Conservation (phyloP, 2,113 vertebrate species). For the Alosa alosa region DNA sequence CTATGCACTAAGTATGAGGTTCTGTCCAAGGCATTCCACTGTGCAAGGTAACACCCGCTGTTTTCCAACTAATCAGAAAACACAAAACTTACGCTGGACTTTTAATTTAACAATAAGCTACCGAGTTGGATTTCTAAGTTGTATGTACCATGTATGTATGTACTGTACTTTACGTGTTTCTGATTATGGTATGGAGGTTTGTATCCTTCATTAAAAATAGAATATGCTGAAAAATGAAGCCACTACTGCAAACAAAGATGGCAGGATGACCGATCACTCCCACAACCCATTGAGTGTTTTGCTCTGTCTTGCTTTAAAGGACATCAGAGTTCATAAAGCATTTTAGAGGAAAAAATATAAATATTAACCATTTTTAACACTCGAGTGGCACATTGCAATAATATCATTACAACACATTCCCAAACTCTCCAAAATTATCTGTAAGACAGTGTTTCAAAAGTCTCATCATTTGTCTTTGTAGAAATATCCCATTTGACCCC, state of each 20-base stretch:
- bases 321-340: slow-evolving; percentile 33
- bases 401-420: slow-evolving; percentile 32
- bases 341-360: slow-evolving; percentile 45
- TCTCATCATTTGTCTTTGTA: not conserved
- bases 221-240: not conserved
- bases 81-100: not conserved
- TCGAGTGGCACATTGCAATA: slow-evolving; percentile 3
- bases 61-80: not conserved
- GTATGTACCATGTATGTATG: not conserved
- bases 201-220: not conserved
- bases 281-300: slow-evolving; percentile 42
- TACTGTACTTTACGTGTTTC: not conserved
- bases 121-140: not conserved
- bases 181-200: not conserved
- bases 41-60: not conserved
- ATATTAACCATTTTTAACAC: slow-evolving; percentile 32
- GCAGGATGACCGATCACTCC: slow-evolving; percentile 12
- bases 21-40: too few relatives aligned
- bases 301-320: slow-evolving; percentile 44
- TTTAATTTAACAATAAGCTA: not conserved
- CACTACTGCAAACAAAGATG: not conserved
- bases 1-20: not conserved
- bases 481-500: slow-evolving; percentile 4
- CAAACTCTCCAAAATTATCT: slow-evolving; percentile 17
- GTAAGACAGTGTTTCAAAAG: not conserved